Base-by-base conservation (phyloP, 2,888 invertebrate genomes). In the Hoplodrina ambigua region DNA sequence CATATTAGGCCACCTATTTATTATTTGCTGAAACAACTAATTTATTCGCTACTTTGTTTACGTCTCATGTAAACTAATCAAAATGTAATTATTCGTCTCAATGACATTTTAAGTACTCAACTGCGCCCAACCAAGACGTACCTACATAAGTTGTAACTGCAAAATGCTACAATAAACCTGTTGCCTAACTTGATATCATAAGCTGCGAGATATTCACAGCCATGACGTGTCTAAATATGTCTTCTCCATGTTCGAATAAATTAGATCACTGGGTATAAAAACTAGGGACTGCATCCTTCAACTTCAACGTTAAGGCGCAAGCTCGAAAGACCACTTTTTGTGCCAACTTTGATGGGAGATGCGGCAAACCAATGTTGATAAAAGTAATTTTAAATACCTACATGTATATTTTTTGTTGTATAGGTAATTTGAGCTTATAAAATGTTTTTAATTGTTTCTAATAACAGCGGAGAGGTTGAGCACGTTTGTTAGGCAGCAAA, bases 201-300 rank as follows among this genome's bases (percentile, higher is more conserved):
- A 65, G 37, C 56, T 61, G 52, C 56, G 65, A 70, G 54, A 52
- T 77, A 81, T 83, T 66, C 64, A 68, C 59, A 70, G 62, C 20
- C 67, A 75, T 73, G 71, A 73, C 64, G 67, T 63, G 53, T 37
- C 50, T 72, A 81, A 77, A 72, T 64, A 66, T 61, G 59, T 63
- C 60, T 60, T 70, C 66, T 25, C 80, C 63, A 54, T 77, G 63
- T 69, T 76, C 69, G 68, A 72, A 79, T 83, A 75, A 82, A 71
- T 83, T 76, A 71, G 80, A 80, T 78, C 84, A 75, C 53, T 63
- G 30, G 19, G 58, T 30, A 67, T 69, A 84, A 83, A 83, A 83
- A 83, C 60, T 70, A 58, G 69, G 64, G 57, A 71, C 53, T 82
- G 77, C 82, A 77, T 77, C 80, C 76, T 77, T 81, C 71, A 69